These are phyloP conservation scores for Mus musculus DNA, from an alignment of 2,113 vertebrate genomes.

Conservation along the genomic window DNA sequence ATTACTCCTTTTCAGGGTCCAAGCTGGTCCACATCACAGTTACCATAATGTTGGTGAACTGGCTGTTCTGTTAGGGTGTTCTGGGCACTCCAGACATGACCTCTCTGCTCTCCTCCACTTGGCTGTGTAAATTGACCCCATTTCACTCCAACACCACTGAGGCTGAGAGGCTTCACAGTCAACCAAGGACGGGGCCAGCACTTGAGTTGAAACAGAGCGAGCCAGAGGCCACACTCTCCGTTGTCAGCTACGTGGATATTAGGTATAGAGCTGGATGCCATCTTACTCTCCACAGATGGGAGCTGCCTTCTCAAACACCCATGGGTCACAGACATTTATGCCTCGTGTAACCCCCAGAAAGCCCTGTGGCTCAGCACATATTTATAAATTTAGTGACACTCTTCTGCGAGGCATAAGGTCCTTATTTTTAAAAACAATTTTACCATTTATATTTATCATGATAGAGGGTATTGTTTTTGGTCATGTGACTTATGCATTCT, in stretches of 20 bases:
- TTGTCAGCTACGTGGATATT: not conserved
- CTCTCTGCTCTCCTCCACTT: not conserved
- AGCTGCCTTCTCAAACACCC: not conserved
- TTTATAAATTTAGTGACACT: not conserved
- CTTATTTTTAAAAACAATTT: not conserved
- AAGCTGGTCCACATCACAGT: no score
- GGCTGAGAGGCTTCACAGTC: not conserved
- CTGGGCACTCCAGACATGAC: not conserved
- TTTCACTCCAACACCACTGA: not conserved
- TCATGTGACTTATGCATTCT: not conserved
- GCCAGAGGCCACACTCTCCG: accelerated
- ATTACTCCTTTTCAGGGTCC: not conserved
- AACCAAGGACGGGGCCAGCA: not conserved
- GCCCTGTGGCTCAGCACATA: not conserved
- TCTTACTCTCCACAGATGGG: not conserved
- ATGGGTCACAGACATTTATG: not conserved
- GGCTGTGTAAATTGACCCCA: not conserved
- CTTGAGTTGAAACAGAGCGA: not conserved
- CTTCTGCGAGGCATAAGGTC: not conserved
- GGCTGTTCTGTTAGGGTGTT: not conserved
- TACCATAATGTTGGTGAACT: not conserved
- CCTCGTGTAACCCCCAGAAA: not conserved
- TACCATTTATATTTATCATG: conserved; percentile 25
- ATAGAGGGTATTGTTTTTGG: not conserved
- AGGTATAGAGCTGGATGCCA: accelerated